Base-by-base conservation (phyloP, 2,797 vertebrate genomes). In the Hirundo rustica region DNA sequence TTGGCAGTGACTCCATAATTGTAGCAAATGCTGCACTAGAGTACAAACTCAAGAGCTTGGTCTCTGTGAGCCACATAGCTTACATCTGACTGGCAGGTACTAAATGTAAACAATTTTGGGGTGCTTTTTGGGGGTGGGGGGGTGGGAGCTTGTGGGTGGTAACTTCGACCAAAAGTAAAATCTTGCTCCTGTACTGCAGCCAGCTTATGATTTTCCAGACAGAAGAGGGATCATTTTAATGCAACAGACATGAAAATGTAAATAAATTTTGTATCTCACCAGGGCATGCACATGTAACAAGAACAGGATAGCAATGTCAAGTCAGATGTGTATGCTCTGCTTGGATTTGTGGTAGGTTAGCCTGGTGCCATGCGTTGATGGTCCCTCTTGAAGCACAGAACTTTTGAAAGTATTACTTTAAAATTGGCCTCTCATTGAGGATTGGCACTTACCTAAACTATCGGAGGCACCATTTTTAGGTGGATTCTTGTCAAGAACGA, bases 1-100 rank as follows among this genome's bases (percentile, higher is more conserved):
- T 97, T 96, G 95, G 89, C 94, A 97, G 97, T 92, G 78, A 97
- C 96, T 97, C 96, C 80, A 13, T 96, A 96, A 97, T 96, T 97
- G 97, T 98, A 97, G 97, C 97, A 98, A 96, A 98, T 97, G 97
- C 98, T 98, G 98, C 98, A 98, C 97, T 98, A 97, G 95, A 97
- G 94, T 97, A 96, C 97, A 96, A 89, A 97, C 95, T 95, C 91
- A 21, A 89, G 95, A 95, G 96, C 93, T 95, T 77, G 97, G 91
- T 93, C 76, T 85, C 71, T 93, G 94, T 82, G 96, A 92, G 89
- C 96, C 92, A 80, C 85, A 67, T 62, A 85, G 88, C 93, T 97
- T 97, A 95, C 74, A n/a, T 94, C 95, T 85, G 95, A 92, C 93
- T 95, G 93, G 96, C 97, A 97, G 96, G 96, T 97, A 96, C 96